These are phyloP conservation scores for Rhopilema esculentum DNA, from an alignment of 30 jellyfish, hydroid and myxozoan genomes.

Conservation along the genomic window DNA sequence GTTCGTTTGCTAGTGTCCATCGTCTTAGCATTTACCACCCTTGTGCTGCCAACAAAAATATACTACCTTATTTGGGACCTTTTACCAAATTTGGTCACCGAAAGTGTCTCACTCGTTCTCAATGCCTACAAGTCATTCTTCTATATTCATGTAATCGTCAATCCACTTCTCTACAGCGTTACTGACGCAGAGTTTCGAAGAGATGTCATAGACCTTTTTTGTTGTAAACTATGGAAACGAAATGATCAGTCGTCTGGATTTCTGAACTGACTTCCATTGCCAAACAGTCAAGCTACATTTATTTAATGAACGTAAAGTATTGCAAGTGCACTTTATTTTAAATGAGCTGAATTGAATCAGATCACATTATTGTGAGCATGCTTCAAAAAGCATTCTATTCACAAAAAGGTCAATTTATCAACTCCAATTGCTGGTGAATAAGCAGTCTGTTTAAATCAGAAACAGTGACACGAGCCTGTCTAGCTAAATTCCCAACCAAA, in stretches of 20 bases:
- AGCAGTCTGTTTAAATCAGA: too few relatives aligned
- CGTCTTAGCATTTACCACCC: slow-evolving; percentile 26
- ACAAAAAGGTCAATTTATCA: too few relatives aligned
- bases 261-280: not conserved
- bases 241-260: not conserved
- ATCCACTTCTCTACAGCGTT: slow-evolving; percentile 55
- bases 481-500: too few relatives aligned
- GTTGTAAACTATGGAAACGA: slow-evolving; percentile 16
- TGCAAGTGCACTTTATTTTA: not conserved
- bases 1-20: slow-evolving; percentile 18
- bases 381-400: too few relatives aligned
- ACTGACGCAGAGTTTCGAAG: slow-evolving; percentile 43
- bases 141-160: slow-evolving; percentile 41
- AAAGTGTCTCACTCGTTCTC: slow-evolving; percentile 5
- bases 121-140: slow-evolving; percentile 39
- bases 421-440: too few relatives aligned
- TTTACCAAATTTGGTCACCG: slow-evolving; percentile 26
- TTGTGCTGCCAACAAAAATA: slow-evolving; percentile 48
- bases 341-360: too few relatives aligned
- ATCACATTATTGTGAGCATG: too few relatives aligned
- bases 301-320: too few relatives aligned
- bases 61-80: slow-evolving; percentile 42
- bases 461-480: too few relatives aligned
- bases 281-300: too few relatives aligned
- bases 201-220: slow-evolving; percentile 11